Percentiles rank a stretch among this genome's conserved stretches.
These are phyloP conservation scores for Onychorhynchus coronatus DNA, from an alignment of 2,113 vertebrate species.

Conservation along the genomic window DNA sequence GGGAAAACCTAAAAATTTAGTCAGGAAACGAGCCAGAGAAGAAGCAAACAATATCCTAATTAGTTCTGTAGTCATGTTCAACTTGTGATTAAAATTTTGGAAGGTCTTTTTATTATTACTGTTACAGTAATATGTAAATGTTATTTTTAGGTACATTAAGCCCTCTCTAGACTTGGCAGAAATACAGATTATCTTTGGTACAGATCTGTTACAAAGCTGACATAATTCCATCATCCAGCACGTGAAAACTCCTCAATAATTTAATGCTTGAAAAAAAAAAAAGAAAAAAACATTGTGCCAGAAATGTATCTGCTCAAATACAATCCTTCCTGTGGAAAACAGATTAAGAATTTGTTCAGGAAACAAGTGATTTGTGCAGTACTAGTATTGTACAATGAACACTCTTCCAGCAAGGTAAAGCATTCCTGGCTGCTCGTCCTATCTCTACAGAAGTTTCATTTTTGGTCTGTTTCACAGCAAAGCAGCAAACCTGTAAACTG, in stretches of 20 bases:
- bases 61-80: not conserved
- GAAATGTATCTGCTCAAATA: not conserved
- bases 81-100: not conserved
- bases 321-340: not conserved
- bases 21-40: not conserved
- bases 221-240: not conserved
- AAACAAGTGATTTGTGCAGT: not conserved
- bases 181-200: not conserved
- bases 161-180: not conserved
- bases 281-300: not conserved
- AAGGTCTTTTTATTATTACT: not conserved
- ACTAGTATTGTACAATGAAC: not conserved
- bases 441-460: not conserved
- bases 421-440: not conserved
- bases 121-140: not conserved
- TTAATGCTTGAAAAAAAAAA: not conserved
- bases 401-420: not conserved
- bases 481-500: not conserved
- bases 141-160: not conserved
- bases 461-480: not conserved
- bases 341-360: not conserved
- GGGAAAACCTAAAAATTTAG: not conserved
- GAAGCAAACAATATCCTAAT: not conserved
- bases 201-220: not conserved
- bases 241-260: not conserved